Percentiles rank a stretch among this genome's conserved stretches.
phyloP scores from a whole-genome alignment of 2,888 invertebrate genomes.

The Fragum fragum region DNA sequence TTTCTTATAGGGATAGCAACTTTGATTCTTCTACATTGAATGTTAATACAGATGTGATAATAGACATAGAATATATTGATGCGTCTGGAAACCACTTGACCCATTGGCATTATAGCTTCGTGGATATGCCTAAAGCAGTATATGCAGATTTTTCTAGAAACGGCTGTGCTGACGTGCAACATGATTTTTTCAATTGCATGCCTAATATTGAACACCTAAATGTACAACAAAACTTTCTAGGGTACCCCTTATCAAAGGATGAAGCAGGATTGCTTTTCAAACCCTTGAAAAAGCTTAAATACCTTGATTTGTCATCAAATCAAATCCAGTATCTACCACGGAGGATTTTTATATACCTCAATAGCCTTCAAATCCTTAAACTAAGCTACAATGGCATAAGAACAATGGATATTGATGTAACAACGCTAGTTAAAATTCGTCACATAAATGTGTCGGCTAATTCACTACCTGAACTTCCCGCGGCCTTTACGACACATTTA shows the following conservation, averaged over 20 bases:
- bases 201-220: slow-evolving; percentile 23
- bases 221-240: slow-evolving; percentile 42
- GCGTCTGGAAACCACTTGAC: slow-evolving; percentile 38
- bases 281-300: slow-evolving; percentile 27
- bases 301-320: slow-evolving; percentile 35
- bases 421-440: slow-evolving; percentile 12
- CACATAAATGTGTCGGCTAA: slow-evolving; percentile 37
- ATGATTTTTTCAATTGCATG: slow-evolving; percentile 13
- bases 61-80: slow-evolving; percentile 23
- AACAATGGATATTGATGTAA: background rate
- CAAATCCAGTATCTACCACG: slow-evolving; percentile 18
- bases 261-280: slow-evolving; percentile 26
- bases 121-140: slow-evolving; percentile 16
- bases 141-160: slow-evolving; percentile 40
- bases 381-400: slow-evolving; percentile 10
- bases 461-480: slow-evolving; percentile 22
- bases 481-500: background rate
- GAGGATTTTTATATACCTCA: background rate
- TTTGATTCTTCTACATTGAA: slow-evolving; percentile 9
- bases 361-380: slow-evolving; percentile 23
- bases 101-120: slow-evolving; percentile 21
- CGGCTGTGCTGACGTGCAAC: slow-evolving; percentile 10
- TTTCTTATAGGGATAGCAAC: slow-evolving; percentile 14
- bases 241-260: slow-evolving; percentile 15
- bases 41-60: background rate